A percentile compares a stretch with the other conserved stretches of the same genome.
These are phyloP conservation scores for Xiphias gladius DNA, from an alignment of 2,113 vertebrate genomes.

Conservation along the genomic window DNA sequence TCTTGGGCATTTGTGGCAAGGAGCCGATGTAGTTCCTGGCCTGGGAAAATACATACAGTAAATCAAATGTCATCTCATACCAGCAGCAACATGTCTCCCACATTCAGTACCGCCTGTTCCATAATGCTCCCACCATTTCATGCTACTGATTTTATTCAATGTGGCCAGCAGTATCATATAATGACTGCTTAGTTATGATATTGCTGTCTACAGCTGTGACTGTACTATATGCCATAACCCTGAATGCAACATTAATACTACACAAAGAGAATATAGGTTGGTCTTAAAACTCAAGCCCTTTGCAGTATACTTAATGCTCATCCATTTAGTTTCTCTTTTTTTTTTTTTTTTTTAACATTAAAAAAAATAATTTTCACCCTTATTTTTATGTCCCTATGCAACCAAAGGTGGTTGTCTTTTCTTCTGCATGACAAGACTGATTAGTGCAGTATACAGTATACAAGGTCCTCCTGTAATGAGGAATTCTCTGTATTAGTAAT, in stretches of 20 bases:
- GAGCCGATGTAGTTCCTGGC: constrained; percentile 98
- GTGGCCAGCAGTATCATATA: background rate
- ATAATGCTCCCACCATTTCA: constrained; percentile 12
- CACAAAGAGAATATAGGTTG: background rate
- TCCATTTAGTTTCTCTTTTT: background rate
- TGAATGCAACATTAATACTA: background rate
- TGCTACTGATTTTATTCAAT: background rate
- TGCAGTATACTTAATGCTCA: background rate
- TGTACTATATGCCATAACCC: background rate
- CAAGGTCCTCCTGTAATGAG: background rate
- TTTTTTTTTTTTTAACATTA: background rate
- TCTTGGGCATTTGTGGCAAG: constrained; percentile 95
- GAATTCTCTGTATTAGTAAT: background rate
- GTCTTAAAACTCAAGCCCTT: background rate
- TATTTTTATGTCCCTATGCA: background rate
- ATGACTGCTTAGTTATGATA: background rate
- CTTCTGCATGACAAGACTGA: background rate
- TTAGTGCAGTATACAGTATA: background rate
- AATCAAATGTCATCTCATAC: constrained; percentile 32
- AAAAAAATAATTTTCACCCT: background rate
- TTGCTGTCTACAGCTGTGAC: background rate
- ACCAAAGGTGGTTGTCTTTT: background rate
- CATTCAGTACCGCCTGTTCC: background rate
- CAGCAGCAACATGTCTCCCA: constrained; percentile 16
- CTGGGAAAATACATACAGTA: constrained; percentile 79